These are phyloP conservation scores for Streblospio benedicti DNA, from an alignment of 1,140 invertebrate genomes.

Conservation along the genomic window DNA sequence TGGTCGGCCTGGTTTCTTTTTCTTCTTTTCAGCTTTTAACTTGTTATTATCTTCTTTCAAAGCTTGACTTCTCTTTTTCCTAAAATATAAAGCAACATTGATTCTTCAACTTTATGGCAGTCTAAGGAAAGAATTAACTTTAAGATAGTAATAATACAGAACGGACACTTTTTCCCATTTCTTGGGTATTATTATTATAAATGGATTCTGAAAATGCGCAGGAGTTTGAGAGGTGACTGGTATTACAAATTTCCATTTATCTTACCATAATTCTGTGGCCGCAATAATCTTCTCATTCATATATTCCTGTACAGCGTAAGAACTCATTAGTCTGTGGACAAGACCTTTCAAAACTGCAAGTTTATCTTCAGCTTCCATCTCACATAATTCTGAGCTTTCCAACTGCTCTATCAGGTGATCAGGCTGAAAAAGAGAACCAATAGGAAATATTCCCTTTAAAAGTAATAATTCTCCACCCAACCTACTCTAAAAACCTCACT, in stretches of 20 bases:
- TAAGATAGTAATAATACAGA: too few relatives aligned
- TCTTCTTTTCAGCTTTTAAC: conserved; percentile 23
- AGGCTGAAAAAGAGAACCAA: conserved; percentile 23
- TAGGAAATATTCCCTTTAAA: background rate
- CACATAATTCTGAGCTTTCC: conserved; percentile 34
- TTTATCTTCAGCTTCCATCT: conserved; percentile 35
- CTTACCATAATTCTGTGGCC: conserved; percentile 32
- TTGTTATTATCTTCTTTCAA: conserved; percentile 29
- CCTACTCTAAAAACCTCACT: too few relatives aligned
- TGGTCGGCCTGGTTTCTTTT: conserved; percentile 5
- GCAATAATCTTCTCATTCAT: conserved; percentile 41
- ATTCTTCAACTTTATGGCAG: too few relatives aligned
- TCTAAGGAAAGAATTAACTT: too few relatives aligned
- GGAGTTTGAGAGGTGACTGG: background rate
- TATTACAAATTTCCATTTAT: background rate
- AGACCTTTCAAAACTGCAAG: conserved; percentile 34
- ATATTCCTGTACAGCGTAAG: conserved; percentile 44
- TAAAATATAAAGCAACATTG: conserved; percentile 14
- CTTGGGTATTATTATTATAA: too few relatives aligned
- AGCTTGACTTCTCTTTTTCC: conserved; percentile 30
- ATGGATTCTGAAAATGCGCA: background rate
- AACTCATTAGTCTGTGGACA: conserved; percentile 38
- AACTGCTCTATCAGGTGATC: conserved; percentile 33
- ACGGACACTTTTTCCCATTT: too few relatives aligned
- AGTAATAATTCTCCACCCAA: background rate